Percentiles rank a stretch among this genome's conserved stretches.
phyloP scores from a whole-genome alignment of 53 echinoderm and acorn worm genomes.

The Stichopus horrens region DNA sequence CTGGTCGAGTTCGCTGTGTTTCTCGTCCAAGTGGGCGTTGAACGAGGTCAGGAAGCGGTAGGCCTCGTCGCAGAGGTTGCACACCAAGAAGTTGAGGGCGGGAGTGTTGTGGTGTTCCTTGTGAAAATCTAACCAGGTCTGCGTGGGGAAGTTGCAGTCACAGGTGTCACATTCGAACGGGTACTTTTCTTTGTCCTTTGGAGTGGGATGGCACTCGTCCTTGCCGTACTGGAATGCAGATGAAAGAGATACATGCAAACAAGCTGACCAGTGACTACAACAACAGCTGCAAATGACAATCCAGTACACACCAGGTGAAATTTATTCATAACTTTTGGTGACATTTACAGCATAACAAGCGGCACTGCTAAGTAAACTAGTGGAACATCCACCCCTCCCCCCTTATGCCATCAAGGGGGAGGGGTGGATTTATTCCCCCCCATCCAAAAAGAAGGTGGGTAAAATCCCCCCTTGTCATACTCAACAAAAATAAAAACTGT shows the following conservation, averaged over 20 bases:
- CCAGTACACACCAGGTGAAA: too few species aligned
- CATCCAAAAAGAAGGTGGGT: too few species aligned
- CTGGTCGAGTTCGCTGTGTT: constrained; percentile 64
- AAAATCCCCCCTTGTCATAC: too few species aligned
- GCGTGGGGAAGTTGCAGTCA: constrained; percentile 71
- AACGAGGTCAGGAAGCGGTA: constrained; percentile 67
- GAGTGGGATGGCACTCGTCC: constrained; percentile 80
- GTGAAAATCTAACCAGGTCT: constrained; percentile 87
- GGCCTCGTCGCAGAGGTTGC: constrained; percentile 83
- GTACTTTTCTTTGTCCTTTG: constrained; percentile 63
- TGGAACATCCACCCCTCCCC: too few species aligned
- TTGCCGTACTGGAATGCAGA: constrained; percentile 47
- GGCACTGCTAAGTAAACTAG: too few species aligned
- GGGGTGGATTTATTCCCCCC: too few species aligned
- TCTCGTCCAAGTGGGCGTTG: constrained; percentile 70
- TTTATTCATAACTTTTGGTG: too few species aligned
- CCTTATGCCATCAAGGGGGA: too few species aligned
- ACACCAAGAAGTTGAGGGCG: constrained; percentile 74
- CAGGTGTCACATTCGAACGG: constrained; percentile 78
- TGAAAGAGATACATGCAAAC: background rate
- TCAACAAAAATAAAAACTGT: too few species aligned
- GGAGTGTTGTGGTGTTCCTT: constrained; percentile 72
- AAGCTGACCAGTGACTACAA: background rate
- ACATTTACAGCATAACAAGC: too few species aligned
- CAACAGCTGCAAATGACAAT: background rate